Conservation (phyloP, 2,113 vertebrate species). For the Machaerirhynchus nigripectus region DNA sequence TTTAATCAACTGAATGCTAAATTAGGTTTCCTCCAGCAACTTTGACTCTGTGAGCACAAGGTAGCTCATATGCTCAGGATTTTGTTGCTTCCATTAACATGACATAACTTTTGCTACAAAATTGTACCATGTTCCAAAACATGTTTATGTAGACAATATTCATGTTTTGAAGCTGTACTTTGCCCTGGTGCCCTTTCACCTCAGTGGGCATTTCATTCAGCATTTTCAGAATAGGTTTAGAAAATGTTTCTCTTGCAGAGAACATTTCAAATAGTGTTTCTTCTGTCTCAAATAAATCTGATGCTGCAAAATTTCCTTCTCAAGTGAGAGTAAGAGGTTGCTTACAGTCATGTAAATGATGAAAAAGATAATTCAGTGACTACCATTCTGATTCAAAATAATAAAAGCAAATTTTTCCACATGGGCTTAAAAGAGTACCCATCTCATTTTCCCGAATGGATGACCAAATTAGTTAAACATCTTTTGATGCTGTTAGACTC, state of each 20-base stretch:
- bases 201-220: background rate
- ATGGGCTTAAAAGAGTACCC: background rate
- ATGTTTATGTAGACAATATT: background rate
- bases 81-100: background rate
- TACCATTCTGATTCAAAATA: background rate
- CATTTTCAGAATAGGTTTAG: background rate
- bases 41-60: background rate
- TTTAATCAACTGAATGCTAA: background rate
- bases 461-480: background rate
- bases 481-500: background rate
- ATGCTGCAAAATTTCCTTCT: background rate
- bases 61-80: background rate
- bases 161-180: background rate
- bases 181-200: background rate
- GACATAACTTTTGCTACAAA: background rate
- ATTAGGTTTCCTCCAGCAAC: background rate
- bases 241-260: background rate
- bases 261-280: background rate
- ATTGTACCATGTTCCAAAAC: background rate
- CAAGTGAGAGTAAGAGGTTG: background rate
- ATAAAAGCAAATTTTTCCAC: background rate
- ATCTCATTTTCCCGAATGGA: background rate
- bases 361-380: background rate
- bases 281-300: background rate
- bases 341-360: background rate